These are phyloP conservation scores for Hirtodrosophila trivittata DNA, from an alignment of 2,888 invertebrate genomes.

Conservation along the genomic window DNA sequence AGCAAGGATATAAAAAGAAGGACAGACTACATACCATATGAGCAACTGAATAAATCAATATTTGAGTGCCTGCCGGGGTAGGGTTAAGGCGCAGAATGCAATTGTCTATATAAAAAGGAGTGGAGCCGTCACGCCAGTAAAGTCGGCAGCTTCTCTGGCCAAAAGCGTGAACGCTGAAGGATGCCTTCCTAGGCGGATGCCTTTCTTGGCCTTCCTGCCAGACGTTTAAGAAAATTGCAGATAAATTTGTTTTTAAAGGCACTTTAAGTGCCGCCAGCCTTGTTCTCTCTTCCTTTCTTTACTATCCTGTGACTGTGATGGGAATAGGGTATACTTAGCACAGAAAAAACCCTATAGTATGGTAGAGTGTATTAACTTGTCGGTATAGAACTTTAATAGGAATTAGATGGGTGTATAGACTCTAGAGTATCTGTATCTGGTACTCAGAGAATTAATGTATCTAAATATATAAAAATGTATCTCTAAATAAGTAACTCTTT, in stretches of 20 bases:
- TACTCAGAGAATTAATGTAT: too few relatives aligned
- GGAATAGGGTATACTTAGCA: not conserved
- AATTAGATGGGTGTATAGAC: too few relatives aligned
- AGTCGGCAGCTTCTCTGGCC: constrained; percentile 17
- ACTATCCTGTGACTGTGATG: not conserved
- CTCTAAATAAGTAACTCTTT: too few relatives aligned
- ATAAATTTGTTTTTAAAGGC: constrained; percentile 63
- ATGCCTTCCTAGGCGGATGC: constrained; percentile 12
- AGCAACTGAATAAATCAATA: constrained; percentile 75
- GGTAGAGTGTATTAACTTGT: too few relatives aligned
- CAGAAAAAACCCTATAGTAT: not conserved
- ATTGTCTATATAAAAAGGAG: constrained; percentile 53
- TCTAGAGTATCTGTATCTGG: too few relatives aligned
- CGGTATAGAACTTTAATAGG: too few relatives aligned
- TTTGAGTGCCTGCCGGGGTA: constrained; percentile 43
- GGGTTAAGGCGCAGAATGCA: constrained; percentile 49
- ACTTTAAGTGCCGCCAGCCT: constrained; percentile 34
- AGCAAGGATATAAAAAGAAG: constrained; percentile 32
- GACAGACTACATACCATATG: constrained; percentile 39
- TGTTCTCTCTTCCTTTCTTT: not conserved
- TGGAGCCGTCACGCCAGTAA: constrained; percentile 8
- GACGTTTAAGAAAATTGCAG: constrained; percentile 70
- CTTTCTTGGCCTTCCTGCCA: constrained; percentile 16
- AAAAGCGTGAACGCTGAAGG: not conserved
- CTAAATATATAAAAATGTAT: too few relatives aligned